These are phyloP conservation scores for Oreochromis spilurus DNA, from an alignment of 2,113 vertebrate species.

Conservation along the genomic window DNA sequence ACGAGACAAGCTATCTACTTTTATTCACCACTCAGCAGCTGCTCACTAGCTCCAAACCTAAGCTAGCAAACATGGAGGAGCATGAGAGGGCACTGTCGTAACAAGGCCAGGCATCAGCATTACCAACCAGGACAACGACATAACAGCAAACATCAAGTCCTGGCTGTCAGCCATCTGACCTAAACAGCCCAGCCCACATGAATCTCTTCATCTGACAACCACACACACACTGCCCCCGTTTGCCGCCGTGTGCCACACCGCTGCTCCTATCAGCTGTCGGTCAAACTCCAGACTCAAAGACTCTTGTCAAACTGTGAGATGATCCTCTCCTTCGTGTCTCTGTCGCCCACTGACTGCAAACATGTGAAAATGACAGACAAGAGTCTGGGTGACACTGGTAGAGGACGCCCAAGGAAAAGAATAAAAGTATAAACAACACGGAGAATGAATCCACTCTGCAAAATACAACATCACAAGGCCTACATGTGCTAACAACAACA, in stretches of 20 bases:
- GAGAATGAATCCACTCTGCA: slow-evolving; percentile 39
- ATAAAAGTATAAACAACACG: background rate
- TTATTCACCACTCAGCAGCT: background rate
- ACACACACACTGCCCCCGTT: slow-evolving; percentile 21
- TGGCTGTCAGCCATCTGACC: slow-evolving; percentile 26
- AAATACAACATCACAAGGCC: slow-evolving; percentile 40
- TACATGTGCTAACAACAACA: slow-evolving; percentile 39
- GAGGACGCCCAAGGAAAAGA: background rate
- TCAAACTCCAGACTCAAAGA: slow-evolving; percentile 29
- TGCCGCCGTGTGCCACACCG: background rate
- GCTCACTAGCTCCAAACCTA: background rate
- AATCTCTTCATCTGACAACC: slow-evolving; percentile 37
- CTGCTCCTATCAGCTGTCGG: slow-evolving; percentile 42
- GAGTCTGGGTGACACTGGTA: background rate
- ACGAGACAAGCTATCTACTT: background rate
- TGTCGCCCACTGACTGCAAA: background rate
- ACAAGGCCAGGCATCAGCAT: background rate
- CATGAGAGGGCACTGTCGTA: background rate
- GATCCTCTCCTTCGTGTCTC: slow-evolving; percentile 33
- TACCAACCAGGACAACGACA: background rate
- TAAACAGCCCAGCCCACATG: background rate
- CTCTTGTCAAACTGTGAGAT: slow-evolving; percentile 25
- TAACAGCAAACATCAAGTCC: slow-evolving; percentile 5
- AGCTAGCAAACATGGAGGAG: background rate
- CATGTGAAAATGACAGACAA: background rate